phyloP scores from a whole-genome alignment of 1,140 invertebrate genomes.

The Ceratina australensis region DNA sequence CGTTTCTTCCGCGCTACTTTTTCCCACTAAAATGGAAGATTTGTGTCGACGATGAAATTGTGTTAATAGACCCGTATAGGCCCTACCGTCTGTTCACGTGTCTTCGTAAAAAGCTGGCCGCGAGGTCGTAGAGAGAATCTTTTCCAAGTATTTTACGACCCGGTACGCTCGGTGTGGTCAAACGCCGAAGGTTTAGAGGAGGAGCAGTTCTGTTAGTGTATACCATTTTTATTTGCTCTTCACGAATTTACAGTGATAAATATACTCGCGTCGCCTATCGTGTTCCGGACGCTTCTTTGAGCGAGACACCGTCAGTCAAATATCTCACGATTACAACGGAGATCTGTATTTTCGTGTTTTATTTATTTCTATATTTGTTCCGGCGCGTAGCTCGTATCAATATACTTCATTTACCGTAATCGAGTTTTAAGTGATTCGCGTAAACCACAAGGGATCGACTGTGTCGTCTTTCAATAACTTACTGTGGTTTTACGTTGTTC shows the following conservation, averaged over 20 bases:
- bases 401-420: not conserved
- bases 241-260: constrained; percentile 16
- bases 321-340: not conserved
- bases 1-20: constrained; percentile 19
- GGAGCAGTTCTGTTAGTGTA: not conserved
- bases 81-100: constrained; percentile 50
- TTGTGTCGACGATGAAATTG: constrained; percentile 55
- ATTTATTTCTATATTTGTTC: not conserved
- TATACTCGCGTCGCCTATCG: not conserved
- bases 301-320: not conserved
- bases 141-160: constrained; percentile 52
- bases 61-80: constrained; percentile 52
- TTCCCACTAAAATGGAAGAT: constrained; percentile 54
- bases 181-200: not conserved
- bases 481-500: constrained; percentile 16
- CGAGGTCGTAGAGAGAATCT: not conserved
- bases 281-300: not conserved
- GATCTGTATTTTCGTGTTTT: too few species aligned
- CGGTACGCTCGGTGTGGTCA: constrained; percentile 15
- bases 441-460: not conserved
- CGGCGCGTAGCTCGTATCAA: too few species aligned
- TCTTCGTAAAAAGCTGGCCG: constrained; percentile 49
- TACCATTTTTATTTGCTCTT: constrained; percentile 30
- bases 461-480: not conserved
- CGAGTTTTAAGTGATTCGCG: not conserved